Evolutionary conservation across 2,888 invertebrate genomes (phyloP).

Genomic region (Campopleginae sp.): DNA sequence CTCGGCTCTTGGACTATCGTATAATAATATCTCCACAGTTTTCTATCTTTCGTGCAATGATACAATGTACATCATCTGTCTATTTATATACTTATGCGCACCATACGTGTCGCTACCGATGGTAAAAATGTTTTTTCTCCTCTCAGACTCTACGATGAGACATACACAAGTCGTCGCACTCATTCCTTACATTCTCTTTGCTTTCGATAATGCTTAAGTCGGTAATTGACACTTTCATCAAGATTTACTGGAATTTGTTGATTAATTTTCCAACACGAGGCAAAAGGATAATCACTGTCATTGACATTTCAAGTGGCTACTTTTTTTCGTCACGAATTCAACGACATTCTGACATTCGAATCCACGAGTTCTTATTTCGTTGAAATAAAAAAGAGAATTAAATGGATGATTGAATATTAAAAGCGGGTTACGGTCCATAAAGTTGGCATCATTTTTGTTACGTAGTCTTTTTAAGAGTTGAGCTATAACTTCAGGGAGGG

Average conservation of each 20-base stretch:
- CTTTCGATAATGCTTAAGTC: neutral
- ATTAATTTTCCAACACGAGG: neutral
- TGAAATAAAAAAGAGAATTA: neutral
- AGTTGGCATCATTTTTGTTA: neutral
- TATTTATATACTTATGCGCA: neutral
- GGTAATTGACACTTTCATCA: neutral
- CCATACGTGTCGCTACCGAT: neutral
- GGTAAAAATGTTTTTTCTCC: slow-evolving; percentile 28
- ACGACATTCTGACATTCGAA: neutral
- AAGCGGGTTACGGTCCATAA: neutral
- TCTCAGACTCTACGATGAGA: slow-evolving; percentile 18
- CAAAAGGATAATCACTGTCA: neutral
- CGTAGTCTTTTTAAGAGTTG: neutral
- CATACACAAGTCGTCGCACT: neutral
- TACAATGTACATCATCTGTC: slow-evolving; percentile 17
- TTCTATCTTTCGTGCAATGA: slow-evolving; percentile 26
- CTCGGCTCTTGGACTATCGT: slow-evolving; percentile 26
- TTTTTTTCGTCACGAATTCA: neutral
- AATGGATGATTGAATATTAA: neutral
- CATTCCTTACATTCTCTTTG: neutral
- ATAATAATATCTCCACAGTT: slow-evolving; percentile 34
- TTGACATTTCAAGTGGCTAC: neutral
- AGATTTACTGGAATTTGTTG: neutral
- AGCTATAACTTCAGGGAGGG: neutral
- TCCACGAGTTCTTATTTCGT: neutral